These are phyloP conservation scores for Luperina nickerlii DNA, from an alignment of 2,888 invertebrate genomes.

Conservation along the genomic window DNA sequence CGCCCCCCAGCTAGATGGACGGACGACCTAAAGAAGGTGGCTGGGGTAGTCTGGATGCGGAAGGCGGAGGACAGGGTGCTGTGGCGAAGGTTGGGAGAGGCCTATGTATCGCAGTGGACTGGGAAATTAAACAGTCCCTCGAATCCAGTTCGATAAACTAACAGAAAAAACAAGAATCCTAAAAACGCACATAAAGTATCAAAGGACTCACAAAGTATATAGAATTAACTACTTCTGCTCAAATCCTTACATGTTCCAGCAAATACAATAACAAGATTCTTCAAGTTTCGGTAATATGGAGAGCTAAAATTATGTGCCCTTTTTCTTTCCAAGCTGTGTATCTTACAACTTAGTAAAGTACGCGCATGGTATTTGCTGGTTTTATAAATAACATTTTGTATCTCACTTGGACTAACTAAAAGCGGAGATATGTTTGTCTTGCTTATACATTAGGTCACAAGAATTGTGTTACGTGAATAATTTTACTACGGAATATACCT, in stretches of 20 bases:
- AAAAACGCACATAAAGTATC: neutral
- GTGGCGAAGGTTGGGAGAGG: too few relatives aligned
- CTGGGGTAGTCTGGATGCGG: too few relatives aligned
- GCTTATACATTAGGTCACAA: conserved; percentile 8
- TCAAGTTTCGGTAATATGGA: neutral
- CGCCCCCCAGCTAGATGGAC: too few relatives aligned
- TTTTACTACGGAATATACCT: conserved; percentile 1
- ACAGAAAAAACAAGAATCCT: neutral
- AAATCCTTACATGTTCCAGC: neutral
- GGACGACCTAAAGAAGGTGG: too few relatives aligned
- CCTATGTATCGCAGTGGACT: too few relatives aligned
- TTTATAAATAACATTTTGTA: conserved; percentile 11
- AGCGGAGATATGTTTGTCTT: neutral
- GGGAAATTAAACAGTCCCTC: too few relatives aligned
- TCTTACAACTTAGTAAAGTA: conserved; percentile 29
- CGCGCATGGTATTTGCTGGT: conserved; percentile 11
- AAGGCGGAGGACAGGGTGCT: too few relatives aligned
- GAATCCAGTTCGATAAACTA: neutral
- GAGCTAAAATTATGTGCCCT: neutral
- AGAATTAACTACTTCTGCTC: neutral
- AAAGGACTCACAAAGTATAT: neutral
- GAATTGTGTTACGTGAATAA: conserved; percentile 21
- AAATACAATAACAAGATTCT: conserved; percentile 16
- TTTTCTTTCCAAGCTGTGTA: conserved; percentile 17
- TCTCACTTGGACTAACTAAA: conserved; percentile 18